These are phyloP conservation scores for Luscinia megarhynchos DNA, from an alignment of 2,797 vertebrate species.

Conservation along the genomic window DNA sequence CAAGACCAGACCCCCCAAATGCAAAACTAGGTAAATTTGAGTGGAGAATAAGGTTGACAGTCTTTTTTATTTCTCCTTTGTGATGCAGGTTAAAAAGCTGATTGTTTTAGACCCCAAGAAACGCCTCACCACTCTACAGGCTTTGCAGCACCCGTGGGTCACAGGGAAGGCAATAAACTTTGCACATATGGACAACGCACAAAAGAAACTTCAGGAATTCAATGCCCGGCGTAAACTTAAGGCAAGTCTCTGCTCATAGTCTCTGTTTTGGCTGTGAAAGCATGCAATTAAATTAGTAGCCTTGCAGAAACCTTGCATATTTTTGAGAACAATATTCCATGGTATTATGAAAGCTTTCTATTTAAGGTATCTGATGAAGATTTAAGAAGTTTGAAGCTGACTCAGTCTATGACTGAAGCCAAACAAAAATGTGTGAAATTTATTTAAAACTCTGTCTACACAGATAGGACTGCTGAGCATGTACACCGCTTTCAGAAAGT, in stretches of 20 bases:
- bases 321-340: not conserved
- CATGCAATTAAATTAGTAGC: not conserved
- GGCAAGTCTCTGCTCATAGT: conserved; percentile 66
- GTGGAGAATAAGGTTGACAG: not conserved
- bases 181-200: conserved; percentile 88
- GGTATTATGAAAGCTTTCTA: not conserved
- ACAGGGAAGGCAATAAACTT: conserved; percentile 89
- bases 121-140: conserved; percentile 86
- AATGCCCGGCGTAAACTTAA: conserved; percentile 90
- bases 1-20: not conserved
- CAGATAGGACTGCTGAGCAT: not conserved
- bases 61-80: not conserved
- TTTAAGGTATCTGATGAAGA: not conserved
- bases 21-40: not conserved
- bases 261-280: not conserved
- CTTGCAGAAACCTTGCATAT: not conserved
- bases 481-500: not conserved
- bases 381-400: not conserved
- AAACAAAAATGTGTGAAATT: not conserved
- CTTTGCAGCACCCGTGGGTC: conserved; percentile 89
- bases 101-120: conserved; percentile 90
- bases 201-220: conserved; percentile 91
- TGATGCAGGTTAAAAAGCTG: conserved; percentile 85
- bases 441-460: not conserved
- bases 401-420: not conserved